phyloP scores from a whole-genome alignment of 2,113 vertebrate genomes.

The human (Homo sapiens) region GRCh38 chr4:183613501-183614000 shows the following conservation, averaged over 20 bases:
- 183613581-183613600: background rate
- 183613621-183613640: constrained; percentile 22
- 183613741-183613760: background rate
- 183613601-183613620: constrained; percentile 48
- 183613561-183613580: background rate
- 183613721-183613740: background rate
- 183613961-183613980: background rate
- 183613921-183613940: background rate
- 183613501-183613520: background rate
- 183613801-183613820: background rate
- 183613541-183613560: background rate
- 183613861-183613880: background rate
- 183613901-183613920: background rate
- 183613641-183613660: background rate
- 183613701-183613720: background rate
- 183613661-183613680: background rate
- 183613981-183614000: background rate
- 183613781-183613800: background rate
- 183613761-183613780: background rate
- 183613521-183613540: background rate
- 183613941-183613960: background rate
- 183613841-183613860: background rate
- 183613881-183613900: background rate
- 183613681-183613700: background rate
- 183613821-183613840: background rate